Conservation (phyloP, 2,113 vertebrate genomes). For the Pterocles burchelli region DNA sequence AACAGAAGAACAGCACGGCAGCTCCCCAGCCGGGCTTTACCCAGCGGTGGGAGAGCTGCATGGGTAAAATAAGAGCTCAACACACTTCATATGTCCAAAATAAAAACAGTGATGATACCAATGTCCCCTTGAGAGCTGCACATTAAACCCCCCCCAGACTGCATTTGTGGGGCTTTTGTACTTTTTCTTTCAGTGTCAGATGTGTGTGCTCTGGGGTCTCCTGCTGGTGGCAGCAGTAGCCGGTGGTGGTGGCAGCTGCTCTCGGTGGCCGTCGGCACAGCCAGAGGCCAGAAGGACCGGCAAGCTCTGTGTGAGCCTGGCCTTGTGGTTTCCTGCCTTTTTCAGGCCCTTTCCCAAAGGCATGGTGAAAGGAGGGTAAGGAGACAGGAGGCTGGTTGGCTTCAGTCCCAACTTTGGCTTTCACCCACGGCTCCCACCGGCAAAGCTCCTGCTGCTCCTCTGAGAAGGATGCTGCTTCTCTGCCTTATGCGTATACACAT, state of each 20-base stretch:
- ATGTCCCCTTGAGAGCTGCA: not conserved
- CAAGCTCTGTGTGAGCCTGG: fast-evolving
- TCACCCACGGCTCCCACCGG: not conserved
- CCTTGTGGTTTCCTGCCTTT: not conserved
- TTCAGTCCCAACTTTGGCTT: not conserved
- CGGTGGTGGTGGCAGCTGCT: not conserved
- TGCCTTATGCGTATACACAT: not conserved
- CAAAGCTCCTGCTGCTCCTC: not conserved
- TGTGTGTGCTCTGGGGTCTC: not conserved
- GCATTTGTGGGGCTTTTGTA: not conserved
- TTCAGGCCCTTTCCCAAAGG: not conserved
- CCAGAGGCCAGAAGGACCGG: not conserved
- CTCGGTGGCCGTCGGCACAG: not conserved
- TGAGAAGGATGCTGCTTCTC: not conserved
- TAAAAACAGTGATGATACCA: not conserved
- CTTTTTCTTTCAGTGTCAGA: not conserved
- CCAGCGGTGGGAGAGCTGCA: not conserved
- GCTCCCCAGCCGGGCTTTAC: not conserved
- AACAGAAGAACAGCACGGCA: not conserved
- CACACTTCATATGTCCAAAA: not conserved
- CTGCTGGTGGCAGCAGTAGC: not conserved
- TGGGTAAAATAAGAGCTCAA: not conserved
- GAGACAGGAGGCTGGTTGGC: not conserved
- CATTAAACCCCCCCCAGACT: not conserved
- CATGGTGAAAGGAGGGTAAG: not conserved